These are phyloP conservation scores for Bombus pyrosoma DNA, from an alignment of 1,140 invertebrate species.

Conservation along the genomic window DNA sequence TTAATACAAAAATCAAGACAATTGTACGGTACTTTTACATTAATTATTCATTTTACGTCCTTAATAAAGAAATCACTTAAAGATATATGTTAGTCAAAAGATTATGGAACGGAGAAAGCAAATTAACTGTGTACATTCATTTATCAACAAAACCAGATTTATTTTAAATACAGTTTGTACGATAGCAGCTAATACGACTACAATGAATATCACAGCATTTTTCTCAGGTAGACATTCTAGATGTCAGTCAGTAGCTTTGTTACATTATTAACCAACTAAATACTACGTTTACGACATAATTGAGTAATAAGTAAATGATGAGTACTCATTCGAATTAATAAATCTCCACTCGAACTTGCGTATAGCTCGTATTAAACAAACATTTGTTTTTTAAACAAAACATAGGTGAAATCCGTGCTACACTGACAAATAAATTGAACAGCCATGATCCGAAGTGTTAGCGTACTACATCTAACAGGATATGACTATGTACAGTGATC, in stretches of 20 bases:
- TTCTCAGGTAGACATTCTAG: slow-evolving; percentile 78
- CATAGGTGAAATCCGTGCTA: slow-evolving; percentile 66
- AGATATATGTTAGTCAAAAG: background rate
- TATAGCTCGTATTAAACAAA: slow-evolving; percentile 61
- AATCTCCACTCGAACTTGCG: background rate
- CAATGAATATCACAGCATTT: slow-evolving; percentile 78
- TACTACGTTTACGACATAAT: slow-evolving; percentile 34
- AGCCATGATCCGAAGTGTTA: slow-evolving; percentile 74
- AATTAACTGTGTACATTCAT: slow-evolving; percentile 17
- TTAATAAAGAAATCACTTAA: no score
- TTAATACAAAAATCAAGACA: background rate
- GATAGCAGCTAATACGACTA: slow-evolving; percentile 74
- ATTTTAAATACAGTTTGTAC: slow-evolving; percentile 70
- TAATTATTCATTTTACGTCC: no score
- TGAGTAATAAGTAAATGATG: slow-evolving; percentile 37
- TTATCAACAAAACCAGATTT: slow-evolving; percentile 66
- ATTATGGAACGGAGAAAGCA: background rate
- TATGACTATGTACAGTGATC: slow-evolving; percentile 59
- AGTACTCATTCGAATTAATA: slow-evolving; percentile 26
- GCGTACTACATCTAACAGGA: slow-evolving; percentile 74
- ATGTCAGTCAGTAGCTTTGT: slow-evolving; percentile 75
- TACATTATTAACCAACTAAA: slow-evolving; percentile 46
- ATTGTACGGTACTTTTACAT: no score
- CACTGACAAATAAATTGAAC: slow-evolving; percentile 21
- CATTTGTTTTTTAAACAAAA: slow-evolving; percentile 67